phyloP scores from a whole-genome alignment of 2,113 vertebrate genomes.

The Octodon degus region DNA sequence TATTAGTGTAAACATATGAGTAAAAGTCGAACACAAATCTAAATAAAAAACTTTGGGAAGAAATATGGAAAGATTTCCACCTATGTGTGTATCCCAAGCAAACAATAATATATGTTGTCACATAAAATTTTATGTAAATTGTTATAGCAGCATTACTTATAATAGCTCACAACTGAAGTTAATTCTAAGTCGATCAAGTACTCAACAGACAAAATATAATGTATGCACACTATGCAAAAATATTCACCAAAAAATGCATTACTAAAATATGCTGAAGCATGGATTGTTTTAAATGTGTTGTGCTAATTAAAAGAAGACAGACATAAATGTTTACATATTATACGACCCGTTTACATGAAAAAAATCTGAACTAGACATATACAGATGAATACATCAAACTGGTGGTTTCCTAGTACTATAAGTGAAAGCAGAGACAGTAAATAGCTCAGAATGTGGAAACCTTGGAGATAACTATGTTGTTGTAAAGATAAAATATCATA shows the following conservation, averaged over 20 bases:
- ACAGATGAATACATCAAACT: background rate
- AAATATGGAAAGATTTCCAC: background rate
- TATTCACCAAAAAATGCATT: background rate
- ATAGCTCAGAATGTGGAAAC: background rate
- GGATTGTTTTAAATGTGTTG: background rate
- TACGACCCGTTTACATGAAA: background rate
- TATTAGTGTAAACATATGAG: background rate
- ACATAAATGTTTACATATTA: background rate
- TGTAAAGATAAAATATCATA: background rate
- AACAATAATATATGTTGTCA: background rate
- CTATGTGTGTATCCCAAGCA: background rate
- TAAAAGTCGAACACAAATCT: background rate
- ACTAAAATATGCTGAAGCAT: background rate
- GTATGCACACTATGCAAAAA: background rate
- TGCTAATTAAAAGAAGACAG: background rate
- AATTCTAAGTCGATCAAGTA: background rate
- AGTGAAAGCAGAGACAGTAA: background rate
- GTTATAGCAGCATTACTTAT: background rate
- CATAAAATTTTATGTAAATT: background rate
- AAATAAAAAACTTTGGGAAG: background rate
- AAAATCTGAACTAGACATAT: background rate
- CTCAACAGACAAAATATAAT: background rate
- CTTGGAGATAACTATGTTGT: background rate
- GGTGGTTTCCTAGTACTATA: background rate
- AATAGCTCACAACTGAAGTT: background rate